These are phyloP conservation scores for Hylia prasina DNA, from an alignment of 2,113 vertebrate genomes.

Conservation along the genomic window DNA sequence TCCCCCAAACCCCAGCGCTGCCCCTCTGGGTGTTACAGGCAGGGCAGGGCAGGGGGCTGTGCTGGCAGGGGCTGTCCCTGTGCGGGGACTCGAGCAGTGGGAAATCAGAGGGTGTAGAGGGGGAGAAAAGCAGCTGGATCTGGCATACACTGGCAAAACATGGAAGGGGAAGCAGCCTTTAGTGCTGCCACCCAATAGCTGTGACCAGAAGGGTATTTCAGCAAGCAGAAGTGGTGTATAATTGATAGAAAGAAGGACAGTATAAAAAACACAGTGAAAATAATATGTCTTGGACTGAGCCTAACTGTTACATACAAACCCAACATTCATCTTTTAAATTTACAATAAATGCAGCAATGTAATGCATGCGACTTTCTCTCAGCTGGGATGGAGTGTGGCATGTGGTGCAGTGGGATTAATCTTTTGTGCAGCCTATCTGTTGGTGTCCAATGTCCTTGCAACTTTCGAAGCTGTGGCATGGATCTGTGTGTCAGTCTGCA, in stretches of 20 bases:
- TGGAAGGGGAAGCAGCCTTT: background rate
- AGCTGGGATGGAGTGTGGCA: background rate
- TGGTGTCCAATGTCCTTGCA: background rate
- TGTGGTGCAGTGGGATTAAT: background rate
- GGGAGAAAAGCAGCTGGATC: background rate
- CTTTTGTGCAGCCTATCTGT: background rate
- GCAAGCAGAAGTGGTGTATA: background rate
- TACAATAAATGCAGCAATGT: background rate
- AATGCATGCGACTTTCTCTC: background rate
- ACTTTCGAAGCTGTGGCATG: background rate
- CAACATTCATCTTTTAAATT: background rate
- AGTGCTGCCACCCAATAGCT: background rate
- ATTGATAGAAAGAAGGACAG: slow-evolving; percentile 4
- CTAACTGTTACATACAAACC: background rate
- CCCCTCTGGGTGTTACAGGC: background rate
- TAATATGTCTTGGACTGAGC: background rate
- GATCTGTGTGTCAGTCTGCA: background rate
- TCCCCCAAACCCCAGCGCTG: background rate
- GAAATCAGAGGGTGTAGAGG: background rate
- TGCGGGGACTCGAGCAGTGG: background rate
- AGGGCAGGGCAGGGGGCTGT: background rate
- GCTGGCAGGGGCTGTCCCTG: background rate
- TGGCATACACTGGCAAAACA: background rate
- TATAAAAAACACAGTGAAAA: background rate
- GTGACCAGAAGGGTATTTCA: background rate